Conservation (phyloP, 2,113 vertebrate genomes). For the Elanoides forficatus region DNA sequence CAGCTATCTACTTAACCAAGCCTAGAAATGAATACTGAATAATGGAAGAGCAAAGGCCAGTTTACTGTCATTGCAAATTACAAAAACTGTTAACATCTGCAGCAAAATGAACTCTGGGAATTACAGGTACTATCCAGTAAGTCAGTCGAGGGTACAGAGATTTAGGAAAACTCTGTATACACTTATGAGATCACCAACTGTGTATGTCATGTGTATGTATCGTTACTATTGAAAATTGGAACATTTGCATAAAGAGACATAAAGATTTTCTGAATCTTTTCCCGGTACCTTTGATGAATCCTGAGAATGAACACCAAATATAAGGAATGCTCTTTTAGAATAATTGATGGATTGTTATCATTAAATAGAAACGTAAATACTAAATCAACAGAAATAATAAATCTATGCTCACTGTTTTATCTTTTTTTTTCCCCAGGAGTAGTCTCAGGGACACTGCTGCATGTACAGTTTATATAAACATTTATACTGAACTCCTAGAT, state of each 20-base stretch:
- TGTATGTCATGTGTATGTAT: not conserved
- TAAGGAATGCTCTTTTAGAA: not conserved
- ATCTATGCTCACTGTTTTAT: not conserved
- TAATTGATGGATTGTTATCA: not conserved
- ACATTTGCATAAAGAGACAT: not conserved
- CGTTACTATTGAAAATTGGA: not conserved
- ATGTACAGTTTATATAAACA: conserved; percentile 55
- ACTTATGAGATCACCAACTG: not conserved
- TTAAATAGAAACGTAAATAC: not conserved
- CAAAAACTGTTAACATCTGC: conserved; percentile 78
- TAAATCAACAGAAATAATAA: conserved; percentile 1
- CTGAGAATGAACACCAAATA: not conserved
- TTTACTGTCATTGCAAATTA: conserved; percentile 79
- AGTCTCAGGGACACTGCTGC: conserved; percentile 30
- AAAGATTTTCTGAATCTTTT: not conserved
- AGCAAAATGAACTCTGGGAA: conserved; percentile 67
- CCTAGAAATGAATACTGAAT: conserved; percentile 79
- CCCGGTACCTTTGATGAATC: not conserved
- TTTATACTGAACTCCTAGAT: conserved; percentile 61
- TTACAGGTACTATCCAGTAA: conserved; percentile 68
- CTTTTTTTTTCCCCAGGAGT: conserved; percentile 1
- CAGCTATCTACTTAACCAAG: conserved; percentile 77
- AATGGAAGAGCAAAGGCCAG: conserved; percentile 78
- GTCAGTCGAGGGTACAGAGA: conserved; percentile 8
- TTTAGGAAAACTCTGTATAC: not conserved